Base-by-base conservation (phyloP, 2,113 vertebrate species). In the Rhabdornis inornatus region DNA sequence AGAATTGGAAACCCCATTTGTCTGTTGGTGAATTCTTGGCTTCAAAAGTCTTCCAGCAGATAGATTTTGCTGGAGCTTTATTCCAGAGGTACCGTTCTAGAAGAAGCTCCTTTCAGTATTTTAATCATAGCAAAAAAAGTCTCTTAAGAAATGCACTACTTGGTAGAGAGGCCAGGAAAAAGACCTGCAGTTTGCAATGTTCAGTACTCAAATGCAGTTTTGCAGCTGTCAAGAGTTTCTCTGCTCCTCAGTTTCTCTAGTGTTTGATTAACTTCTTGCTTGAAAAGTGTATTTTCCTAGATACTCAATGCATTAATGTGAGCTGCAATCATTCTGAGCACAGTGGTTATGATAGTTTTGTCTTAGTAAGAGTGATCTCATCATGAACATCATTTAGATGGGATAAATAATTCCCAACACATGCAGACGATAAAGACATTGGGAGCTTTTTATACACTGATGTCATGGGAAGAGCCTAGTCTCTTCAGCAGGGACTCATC, bases 311-410 rank as follows among this genome's bases (percentile, higher is more conserved):
- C 31, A 63, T 76, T 77, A 61, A 24, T 49, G 57, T 33, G 24
- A 82, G 61, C 25, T 1, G 0, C 60, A 75, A 20, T 90, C 71
- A 66, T 42, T 22, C 6, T 3, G 4, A 91, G 44, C 50, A 20
- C 13, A 5, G 71, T 55, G 49, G 50, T 83, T 88, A 42, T 35
- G 71, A 88, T 44, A 89, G 55, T 44, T 95, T 77, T 90, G 61
- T 72, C 66, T 96, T 87, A 65, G 30, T 72, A 81, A 90, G 31
- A 86, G 64, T 97, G 96, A 94, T 86, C 69, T 96, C 93, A 92
- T 92, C 44, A 31, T 35, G 55, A 59, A n/a, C 70, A 74, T 79
- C 7, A 18, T 95, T 85, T 87, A 18, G 47, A 83, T 72, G 77
- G 59, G 28, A 30, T 69, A 89, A 92, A 72, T 94, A 91, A 94